A percentile compares a stretch with the other conserved stretches of the same genome.
Conservation (phyloP, 2,113 vertebrate species). For the Clarias batrachus region DNA sequence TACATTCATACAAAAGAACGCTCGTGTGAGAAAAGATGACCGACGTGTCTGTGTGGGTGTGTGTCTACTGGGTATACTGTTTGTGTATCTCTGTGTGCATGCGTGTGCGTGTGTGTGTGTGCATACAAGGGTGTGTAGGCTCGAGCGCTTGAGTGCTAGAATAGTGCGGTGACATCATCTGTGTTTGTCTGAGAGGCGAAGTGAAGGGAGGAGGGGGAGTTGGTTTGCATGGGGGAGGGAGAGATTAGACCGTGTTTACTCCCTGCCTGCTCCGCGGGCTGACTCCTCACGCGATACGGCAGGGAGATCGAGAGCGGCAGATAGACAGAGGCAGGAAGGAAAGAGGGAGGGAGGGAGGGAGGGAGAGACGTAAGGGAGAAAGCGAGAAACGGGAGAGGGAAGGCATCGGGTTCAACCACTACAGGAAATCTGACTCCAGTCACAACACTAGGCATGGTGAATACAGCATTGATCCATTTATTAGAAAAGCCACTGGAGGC, state of each 20-base stretch:
- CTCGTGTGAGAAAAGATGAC: slow-evolving; percentile 18
- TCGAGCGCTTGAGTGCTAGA: slow-evolving; percentile 40
- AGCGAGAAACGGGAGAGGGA: slow-evolving; percentile 8
- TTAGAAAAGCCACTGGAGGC: slow-evolving; percentile 32
- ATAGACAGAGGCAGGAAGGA: slow-evolving; percentile 23
- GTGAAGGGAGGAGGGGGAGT: slow-evolving; percentile 45
- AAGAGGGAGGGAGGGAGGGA: background rate
- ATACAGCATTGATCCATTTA: slow-evolving; percentile 57
- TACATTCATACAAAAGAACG: slow-evolving; percentile 2
- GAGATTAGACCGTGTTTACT: slow-evolving; percentile 61
- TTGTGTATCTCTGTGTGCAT: slow-evolving; percentile 21
- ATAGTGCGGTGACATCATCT: slow-evolving; percentile 67
- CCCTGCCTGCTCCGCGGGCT: slow-evolving; percentile 29
- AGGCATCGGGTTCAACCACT: slow-evolving; percentile 53
- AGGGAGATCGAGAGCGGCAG: slow-evolving; percentile 11
- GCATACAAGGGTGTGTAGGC: slow-evolving; percentile 43
- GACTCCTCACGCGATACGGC: slow-evolving; percentile 41
- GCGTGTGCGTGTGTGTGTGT: background rate
- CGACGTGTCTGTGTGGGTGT: background rate
- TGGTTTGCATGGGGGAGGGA: slow-evolving; percentile 48
- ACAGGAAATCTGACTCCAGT: slow-evolving; percentile 56
- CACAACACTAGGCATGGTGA: slow-evolving; percentile 49
- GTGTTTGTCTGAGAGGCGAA: slow-evolving; percentile 66
- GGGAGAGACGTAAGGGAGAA: background rate
- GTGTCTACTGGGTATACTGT: background rate